These are phyloP conservation scores for Zoanthus sociatus DNA, from an alignment of 92 coral and sea anemone species.

Conservation along the genomic window DNA sequence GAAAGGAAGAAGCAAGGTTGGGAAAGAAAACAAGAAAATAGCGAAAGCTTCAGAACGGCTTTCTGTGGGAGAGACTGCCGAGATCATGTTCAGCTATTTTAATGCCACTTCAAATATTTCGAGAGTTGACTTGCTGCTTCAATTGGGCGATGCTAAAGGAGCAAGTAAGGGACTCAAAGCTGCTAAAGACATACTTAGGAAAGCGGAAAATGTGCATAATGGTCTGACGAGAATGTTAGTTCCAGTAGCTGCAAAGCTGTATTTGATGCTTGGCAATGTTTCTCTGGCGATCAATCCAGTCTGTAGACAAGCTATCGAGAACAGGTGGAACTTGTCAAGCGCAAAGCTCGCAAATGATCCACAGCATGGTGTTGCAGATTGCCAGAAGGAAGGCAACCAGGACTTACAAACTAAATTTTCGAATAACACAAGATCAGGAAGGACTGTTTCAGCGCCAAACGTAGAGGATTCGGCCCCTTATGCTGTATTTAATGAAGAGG, in stretches of 20 bases:
- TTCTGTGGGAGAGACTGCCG: slow-evolving; percentile 31
- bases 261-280: slow-evolving; percentile 54
- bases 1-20: slow-evolving; percentile 38
- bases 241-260: slow-evolving; percentile 57
- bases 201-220: slow-evolving; percentile 45
- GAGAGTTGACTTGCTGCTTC: slow-evolving; percentile 65
- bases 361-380: not conserved
- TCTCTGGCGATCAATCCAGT: not conserved
- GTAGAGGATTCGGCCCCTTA: not conserved
- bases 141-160: slow-evolving; percentile 52
- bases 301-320: slow-evolving; percentile 13
- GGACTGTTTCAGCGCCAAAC: not conserved
- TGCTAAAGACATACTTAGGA: slow-evolving; percentile 63
- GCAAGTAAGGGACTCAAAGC: slow-evolving; percentile 65
- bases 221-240: slow-evolving; percentile 42
- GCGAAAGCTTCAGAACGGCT: slow-evolving; percentile 27
- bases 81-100: slow-evolving; percentile 66
- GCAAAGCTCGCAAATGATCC: not conserved
- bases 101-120: slow-evolving; percentile 45
- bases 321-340: slow-evolving; percentile 9
- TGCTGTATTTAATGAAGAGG: not conserved
- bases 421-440: not conserved
- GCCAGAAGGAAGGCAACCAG: not conserved
- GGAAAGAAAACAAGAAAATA: slow-evolving; percentile 55
- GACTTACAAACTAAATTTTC: not conserved